These are phyloP conservation scores for Myodes glareolus DNA, from an alignment of 2,113 vertebrate genomes.

Conservation along the genomic window DNA sequence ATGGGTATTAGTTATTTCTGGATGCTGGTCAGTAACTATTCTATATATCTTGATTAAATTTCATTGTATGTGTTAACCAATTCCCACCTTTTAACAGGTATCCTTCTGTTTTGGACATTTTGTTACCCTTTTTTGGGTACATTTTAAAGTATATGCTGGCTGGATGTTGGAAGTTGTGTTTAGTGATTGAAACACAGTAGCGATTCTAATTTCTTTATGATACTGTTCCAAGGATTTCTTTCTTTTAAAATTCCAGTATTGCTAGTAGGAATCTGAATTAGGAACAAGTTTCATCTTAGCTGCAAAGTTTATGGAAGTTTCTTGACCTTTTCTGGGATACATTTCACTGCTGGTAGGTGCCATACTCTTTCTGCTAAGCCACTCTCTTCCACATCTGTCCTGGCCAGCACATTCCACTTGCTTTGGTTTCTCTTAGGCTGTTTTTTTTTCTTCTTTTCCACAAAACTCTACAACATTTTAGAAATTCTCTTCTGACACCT, in stretches of 20 bases:
- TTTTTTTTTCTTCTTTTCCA: background rate
- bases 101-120: background rate
- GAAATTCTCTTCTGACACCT: background rate
- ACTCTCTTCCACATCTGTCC: background rate
- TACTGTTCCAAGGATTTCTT: background rate
- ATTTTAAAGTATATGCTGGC: conserved; percentile 3
- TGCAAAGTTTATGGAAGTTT: background rate
- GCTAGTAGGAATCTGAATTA: background rate
- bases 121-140: background rate
- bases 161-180: background rate
- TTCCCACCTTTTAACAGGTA: background rate
- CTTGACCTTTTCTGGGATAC: background rate
- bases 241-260: background rate
- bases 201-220: conserved; percentile 39
- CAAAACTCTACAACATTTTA: background rate
- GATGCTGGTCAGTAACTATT: background rate
- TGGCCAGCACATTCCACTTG: background rate
- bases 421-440: background rate
- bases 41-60: background rate
- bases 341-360: background rate
- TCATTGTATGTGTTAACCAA: background rate
- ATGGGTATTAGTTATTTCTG: background rate
- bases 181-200: background rate
- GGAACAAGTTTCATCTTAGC: background rate
- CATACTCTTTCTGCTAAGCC: background rate